phyloP scores from a whole-genome alignment of 2,888 invertebrate species.

The Sipha maydis region DNA sequence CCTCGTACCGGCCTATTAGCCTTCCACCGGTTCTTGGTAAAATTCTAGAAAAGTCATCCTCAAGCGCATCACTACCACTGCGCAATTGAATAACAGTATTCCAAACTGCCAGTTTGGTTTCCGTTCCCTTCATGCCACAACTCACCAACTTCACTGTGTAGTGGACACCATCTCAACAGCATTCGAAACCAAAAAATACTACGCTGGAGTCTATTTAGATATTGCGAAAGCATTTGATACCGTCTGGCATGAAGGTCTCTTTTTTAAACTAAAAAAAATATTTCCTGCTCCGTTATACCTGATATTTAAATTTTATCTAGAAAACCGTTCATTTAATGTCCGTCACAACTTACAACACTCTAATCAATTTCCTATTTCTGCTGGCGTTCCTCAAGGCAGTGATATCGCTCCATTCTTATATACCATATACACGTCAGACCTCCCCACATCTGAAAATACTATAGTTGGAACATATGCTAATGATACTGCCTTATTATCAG shows the following conservation, averaged over 20 bases:
- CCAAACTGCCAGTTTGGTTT: slow-evolving; percentile 21
- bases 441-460: too few relatives aligned
- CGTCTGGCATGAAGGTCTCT: neutral
- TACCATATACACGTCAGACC: too few relatives aligned
- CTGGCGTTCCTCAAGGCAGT: slow-evolving; percentile 44
- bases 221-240: slow-evolving; percentile 3
- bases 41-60: neutral
- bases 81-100: slow-evolving; percentile 7
- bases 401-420: neutral
- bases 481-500: slow-evolving; percentile 20
- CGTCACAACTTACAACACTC: neutral
- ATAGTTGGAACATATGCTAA: slow-evolving; percentile 37
- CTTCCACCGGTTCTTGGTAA: neutral
- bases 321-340: slow-evolving; percentile 13
- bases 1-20: slow-evolving; percentile 58
- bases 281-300: slow-evolving; percentile 17
- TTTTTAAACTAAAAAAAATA: neutral
- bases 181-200: neutral
- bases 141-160: slow-evolving; percentile 53
- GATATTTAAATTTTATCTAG: neutral
- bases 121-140: slow-evolving; percentile 35
- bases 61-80: neutral
- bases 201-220: neutral
- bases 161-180: slow-evolving; percentile 48
- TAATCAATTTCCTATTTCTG: neutral